Evolutionary conservation across 2,113 vertebrate genomes (phyloP), one percentile per base, ranked within the genome.

Genomic region (Verasper variegatus): DNA sequence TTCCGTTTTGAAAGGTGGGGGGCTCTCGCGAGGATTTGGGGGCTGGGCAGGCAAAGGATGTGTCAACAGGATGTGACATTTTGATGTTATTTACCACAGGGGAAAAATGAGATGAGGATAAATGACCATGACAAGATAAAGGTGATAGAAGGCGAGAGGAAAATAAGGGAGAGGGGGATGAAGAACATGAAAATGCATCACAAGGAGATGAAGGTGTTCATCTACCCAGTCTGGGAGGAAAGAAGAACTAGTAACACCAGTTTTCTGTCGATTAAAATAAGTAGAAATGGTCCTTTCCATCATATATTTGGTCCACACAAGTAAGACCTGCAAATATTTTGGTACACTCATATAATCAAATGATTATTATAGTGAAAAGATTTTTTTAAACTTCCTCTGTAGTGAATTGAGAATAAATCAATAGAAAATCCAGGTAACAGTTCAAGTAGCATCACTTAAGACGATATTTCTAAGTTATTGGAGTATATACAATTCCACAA

Each of bases 21-120:
- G 1, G 10, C 31, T 75, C n/a, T 17, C 45, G 24, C 24, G 24
- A 12, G 47, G 71, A 60, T 49, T 45, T 45, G 31, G 60, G 67
- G 49, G 37, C 70, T 68, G 45, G 23, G 12, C 27, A 79, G 54
- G 49, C 57, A 69, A 68, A 78, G 63, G 65, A 76, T 66, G 63
- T 68, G 64, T 70, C 23, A 54, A n/a, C 71, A 12, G 40, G 40
- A 31, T 31, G 47, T 85, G 76, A 80, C 82, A 80, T 74, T 81
- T 83, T 3, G 60, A 75, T 65, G 71, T 68, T 55, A 12, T 71
- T 49, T 17, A 0, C 61, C 31, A 58, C n/a, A 56, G 62, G 60
- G 55, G 54, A 62, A 78, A 68, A 78, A 11, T 57, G 21, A 74
- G 37, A 26, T 55, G 24, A 74, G 58, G 15, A 74, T 74, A 58